Evolutionary conservation across 2,797 vertebrate genomes (phyloP).

Genomic region (Rhinatrema bivittatum): DNA sequence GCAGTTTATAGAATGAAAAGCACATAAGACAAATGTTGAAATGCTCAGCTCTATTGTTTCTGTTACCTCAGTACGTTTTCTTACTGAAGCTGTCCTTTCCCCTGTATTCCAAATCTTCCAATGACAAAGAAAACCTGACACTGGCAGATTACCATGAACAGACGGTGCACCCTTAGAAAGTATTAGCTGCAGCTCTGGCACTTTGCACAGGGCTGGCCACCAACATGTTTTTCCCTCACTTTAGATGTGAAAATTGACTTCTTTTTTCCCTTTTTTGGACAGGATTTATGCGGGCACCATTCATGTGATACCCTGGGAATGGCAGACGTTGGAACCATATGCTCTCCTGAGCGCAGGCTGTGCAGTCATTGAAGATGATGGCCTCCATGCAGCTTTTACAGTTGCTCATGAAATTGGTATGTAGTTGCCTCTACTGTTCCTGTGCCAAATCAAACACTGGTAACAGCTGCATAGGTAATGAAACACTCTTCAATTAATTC

Average conservation of each 20-base stretch:
- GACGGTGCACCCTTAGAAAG: slow-evolving; percentile 32
- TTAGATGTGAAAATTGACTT: slow-evolving; percentile 30
- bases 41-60: too few species aligned
- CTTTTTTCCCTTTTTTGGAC: slow-evolving; percentile 39
- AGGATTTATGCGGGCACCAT: slow-evolving; percentile 98
- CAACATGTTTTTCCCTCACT: slow-evolving; percentile 27
- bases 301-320: slow-evolving; percentile 98
- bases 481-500: slow-evolving; percentile 65
- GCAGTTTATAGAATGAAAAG: too few species aligned
- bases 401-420: slow-evolving; percentile 97
- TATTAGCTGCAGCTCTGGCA: background rate
- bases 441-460: slow-evolving; percentile 67
- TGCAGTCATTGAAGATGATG: slow-evolving; percentile 95
- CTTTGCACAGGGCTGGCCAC: slow-evolving; percentile 9
- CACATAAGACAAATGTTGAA: too few species aligned
- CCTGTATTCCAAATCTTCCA: background rate
- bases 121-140: background rate
- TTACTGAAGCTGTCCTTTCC: too few species aligned
- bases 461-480: slow-evolving; percentile 65
- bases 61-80: too few species aligned
- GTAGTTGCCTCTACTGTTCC: slow-evolving; percentile 58
- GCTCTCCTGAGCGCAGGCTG: slow-evolving; percentile 95
- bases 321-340: slow-evolving; percentile 97
- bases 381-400: slow-evolving; percentile 93
- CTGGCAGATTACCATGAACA: background rate